Evolutionary conservation across 2,888 invertebrate species (phyloP), one percentile per base, ranked within the genome.

Genomic region (Sinodicranocentrus sp.): DNA sequence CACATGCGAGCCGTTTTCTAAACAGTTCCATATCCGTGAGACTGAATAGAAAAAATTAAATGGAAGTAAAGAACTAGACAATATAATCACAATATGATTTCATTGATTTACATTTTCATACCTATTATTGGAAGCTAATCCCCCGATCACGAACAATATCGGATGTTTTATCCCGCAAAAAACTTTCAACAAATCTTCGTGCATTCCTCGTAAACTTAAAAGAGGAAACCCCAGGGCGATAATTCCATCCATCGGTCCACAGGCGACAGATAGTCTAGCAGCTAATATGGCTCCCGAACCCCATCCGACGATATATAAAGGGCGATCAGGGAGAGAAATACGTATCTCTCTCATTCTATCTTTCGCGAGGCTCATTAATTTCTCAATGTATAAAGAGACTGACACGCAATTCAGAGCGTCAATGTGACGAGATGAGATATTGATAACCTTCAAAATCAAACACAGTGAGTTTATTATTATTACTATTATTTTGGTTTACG

Each of bases 191-290:
- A 95, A 94, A 77, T 94, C 93, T 2, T 96, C 96, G 68, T 96
- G 92, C 84, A 92, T 92, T 5, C 95, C 96, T 88, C 94, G 94
- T 0, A 94, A 92, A 0, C 95, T 95, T 85, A 93, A 92, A 80
- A 94, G 92, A 0, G 96, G 95, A 90, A 96, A 95, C 0, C 96
- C 96, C 85, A 96, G 91, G 89, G 95, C 95, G 21, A 96, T 92
- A 1, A 95, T 94, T 68, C 95, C 95, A 23, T 93, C 92, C 8
- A 96, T 94, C 57, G 89, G 87, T 85, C 91, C 59, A 3, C 3
- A 19, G 2, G 57, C 65, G 44, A 25, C 80, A 0, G 91, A 90
- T 19, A 91, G 90, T 90, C 70, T 86, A 88, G 94, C 92, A 0
- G 95, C 95, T 52, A 96, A 91, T 0, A 95, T 92, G 17, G 95